Evolutionary conservation across 2,888 invertebrate species (phyloP).

Genomic region (Poecilobothrus nobilitatus): DNA sequence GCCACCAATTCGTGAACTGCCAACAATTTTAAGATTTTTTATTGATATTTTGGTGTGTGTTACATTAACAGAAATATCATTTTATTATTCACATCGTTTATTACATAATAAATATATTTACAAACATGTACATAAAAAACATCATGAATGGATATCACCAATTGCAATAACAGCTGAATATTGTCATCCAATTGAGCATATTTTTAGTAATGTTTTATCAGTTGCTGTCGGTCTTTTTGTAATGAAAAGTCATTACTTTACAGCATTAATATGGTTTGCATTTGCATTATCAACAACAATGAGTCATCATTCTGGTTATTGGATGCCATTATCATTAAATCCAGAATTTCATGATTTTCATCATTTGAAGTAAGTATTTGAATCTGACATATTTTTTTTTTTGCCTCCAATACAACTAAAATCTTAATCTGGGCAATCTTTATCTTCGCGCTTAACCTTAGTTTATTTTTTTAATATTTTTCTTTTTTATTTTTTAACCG

Average conservation of each 20-base stretch:
- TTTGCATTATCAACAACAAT: constrained; percentile 65
- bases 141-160: constrained; percentile 81
- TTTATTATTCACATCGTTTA: constrained; percentile 76
- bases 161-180: constrained; percentile 69
- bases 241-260: constrained; percentile 62
- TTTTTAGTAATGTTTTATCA: constrained; percentile 66
- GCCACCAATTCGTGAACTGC: constrained; percentile 54
- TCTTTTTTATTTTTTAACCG: too few relatives aligned
- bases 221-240: constrained; percentile 59
- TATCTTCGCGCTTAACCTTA: too few relatives aligned
- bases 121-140: constrained; percentile 72
- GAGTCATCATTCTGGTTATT: constrained; percentile 73
- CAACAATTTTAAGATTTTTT: constrained; percentile 60
- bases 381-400: neutral
- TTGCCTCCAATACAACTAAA: neutral
- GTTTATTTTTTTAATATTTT: too few relatives aligned
- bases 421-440: too few relatives aligned
- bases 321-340: constrained; percentile 70
- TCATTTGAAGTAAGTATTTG: constrained; percentile 60
- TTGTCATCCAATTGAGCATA: constrained; percentile 67
- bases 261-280: constrained; percentile 64
- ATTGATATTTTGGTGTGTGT: constrained; percentile 60
- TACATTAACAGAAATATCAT: constrained; percentile 66
- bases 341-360: constrained; percentile 82
- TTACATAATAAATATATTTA: constrained; percentile 65